These are phyloP conservation scores for Pangasius macronema DNA, from an alignment of 2,797 vertebrate species.

Conservation along the genomic window DNA sequence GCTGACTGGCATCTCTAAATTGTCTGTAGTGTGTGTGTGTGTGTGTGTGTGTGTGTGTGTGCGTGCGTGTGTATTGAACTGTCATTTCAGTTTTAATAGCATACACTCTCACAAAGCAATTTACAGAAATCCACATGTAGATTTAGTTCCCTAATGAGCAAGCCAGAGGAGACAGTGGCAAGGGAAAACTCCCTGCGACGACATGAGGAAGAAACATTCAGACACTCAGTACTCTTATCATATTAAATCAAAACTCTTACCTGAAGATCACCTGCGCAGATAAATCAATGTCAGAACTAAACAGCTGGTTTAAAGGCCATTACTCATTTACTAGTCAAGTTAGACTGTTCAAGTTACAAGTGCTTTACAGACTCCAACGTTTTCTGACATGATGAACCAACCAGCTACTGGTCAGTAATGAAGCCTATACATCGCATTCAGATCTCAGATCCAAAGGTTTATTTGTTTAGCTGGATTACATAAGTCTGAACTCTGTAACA, in stretches of 20 bases:
- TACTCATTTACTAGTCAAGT: not conserved
- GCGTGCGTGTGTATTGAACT: not conserved
- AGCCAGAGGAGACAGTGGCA: not conserved
- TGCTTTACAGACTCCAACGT: not conserved
- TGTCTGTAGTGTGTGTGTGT: too few relatives aligned
- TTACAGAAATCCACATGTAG: not conserved
- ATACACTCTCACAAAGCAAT: not conserved
- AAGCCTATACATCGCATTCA: not conserved
- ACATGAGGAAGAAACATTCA: not conserved
- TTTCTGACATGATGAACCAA: not conserved
- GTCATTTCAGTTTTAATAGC: not conserved
- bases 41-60: too few relatives aligned
- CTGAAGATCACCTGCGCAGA: too few relatives aligned
- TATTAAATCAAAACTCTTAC: not conserved
- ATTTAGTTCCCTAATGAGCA: not conserved
- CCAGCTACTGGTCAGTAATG: too few relatives aligned
- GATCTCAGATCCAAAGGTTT: constrained; percentile 27
- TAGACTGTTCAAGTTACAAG: not conserved
- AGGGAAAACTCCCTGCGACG: not conserved
- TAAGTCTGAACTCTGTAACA: not conserved
- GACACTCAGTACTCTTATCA: not conserved
- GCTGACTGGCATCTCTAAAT: too few relatives aligned
- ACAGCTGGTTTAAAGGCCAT: not conserved
- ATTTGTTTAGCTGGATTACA: not conserved
- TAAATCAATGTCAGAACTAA: not conserved